phyloP scores from a whole-genome alignment of 2,888 invertebrate genomes.

The Synanthedon formicaeformis region DNA sequence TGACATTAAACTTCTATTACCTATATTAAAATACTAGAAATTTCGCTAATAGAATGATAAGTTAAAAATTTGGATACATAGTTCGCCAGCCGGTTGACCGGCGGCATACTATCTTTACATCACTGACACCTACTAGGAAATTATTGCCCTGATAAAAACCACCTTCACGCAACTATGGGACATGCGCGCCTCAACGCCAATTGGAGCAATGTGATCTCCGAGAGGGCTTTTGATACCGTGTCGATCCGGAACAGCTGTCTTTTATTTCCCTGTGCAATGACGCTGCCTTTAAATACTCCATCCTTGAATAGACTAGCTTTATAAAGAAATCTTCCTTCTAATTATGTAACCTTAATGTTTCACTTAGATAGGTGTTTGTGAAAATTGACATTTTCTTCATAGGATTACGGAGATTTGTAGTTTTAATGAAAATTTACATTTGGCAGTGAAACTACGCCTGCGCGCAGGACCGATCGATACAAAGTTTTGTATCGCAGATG shows the following conservation, averaged over 20 bases:
- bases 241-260: slow-evolving; percentile 19
- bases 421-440: no score
- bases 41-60: slow-evolving; percentile 17
- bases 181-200: slow-evolving; percentile 57
- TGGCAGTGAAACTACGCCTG: slow-evolving; percentile 40
- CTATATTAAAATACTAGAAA: slow-evolving; percentile 20
- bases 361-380: no score
- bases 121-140: slow-evolving; percentile 42
- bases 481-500: neutral
- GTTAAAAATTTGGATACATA: slow-evolving; percentile 26
- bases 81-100: slow-evolving; percentile 43
- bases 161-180: slow-evolving; percentile 19
- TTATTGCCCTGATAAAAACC: slow-evolving; percentile 34
- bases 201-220: slow-evolving; percentile 39
- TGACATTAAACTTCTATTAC: slow-evolving; percentile 38
- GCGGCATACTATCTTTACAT: slow-evolving; percentile 43
- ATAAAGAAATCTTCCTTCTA: no score
- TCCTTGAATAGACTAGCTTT: no score
- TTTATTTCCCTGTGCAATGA: slow-evolving; percentile 6
- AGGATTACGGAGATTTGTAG: no score
- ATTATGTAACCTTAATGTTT: no score
- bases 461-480: slow-evolving; percentile 56
- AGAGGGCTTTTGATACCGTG: slow-evolving; percentile 17
- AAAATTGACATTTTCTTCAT: no score
- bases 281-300: neutral